Base-by-base conservation (phyloP, 2,888 invertebrate species). In the Athalia rosae region DNA sequence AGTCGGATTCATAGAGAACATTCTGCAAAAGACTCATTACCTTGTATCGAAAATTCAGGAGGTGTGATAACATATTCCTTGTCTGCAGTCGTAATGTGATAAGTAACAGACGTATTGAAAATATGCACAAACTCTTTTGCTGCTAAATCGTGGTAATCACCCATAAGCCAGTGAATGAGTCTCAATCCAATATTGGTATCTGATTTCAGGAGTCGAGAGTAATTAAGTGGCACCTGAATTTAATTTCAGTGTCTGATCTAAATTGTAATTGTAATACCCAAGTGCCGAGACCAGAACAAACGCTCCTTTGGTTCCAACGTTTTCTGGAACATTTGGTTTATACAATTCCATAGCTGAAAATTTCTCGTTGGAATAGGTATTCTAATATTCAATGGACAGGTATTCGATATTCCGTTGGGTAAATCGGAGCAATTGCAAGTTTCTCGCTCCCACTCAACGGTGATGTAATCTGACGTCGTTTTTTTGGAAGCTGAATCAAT, bases 111-210 rank as follows among this genome's bases (percentile, higher is more conserved):
- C 6, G 81, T 79, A 7, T 85, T 78, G 78, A 87, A 87, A 6
- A 87, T 79, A 67, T 85, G 85, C 3, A 78, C 76, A 69, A 86
- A 84, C 80, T 88, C 88, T 64, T 80, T 77, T 15, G 81, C 79
- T 4, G 84, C 77, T 3, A 80, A 77, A 73, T 86, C 84, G 9
- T 76, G 76, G 28, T 79, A 78, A 76, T 85, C 80, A 47, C 84
- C 84, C 80, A 87, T 80, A 59, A 88, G 77, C 86, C 87, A 87
- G 9, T 84, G 82, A 71, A 88, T 83, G 43, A 89, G 80, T 78
- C 83, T 81, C 61, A 88, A 58, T 5, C 88, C 88, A 67, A 88
- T 84, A 41, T 83, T 79, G 0, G 88, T 87, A 61, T 87, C 88
- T 88, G 69, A 41, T 81, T 69, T 58, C 1, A 80, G 45, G 71